phyloP scores from a whole-genome alignment of 2,113 vertebrate genomes.

The Lycaon pictus region DNA sequence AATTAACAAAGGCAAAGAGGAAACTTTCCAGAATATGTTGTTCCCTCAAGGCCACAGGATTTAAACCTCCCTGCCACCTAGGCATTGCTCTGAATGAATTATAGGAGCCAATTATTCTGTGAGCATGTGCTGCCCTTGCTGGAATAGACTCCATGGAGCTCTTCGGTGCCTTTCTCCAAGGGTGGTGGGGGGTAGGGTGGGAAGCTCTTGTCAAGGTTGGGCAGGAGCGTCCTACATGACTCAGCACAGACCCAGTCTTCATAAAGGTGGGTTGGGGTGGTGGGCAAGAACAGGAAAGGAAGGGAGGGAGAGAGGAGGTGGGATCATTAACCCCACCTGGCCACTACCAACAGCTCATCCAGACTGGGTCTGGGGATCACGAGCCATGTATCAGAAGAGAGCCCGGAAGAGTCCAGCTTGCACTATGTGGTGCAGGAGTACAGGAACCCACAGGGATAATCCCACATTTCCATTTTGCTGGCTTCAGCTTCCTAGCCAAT shows the following conservation, averaged over 20 bases:
- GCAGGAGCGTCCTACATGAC: neutral
- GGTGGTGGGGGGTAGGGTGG: neutral
- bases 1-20: conserved; percentile 29
- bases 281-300: neutral
- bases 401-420: neutral
- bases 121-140: neutral
- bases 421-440: rapidly evolving
- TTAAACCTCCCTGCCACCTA: neutral
- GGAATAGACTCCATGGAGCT: neutral
- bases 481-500: conserved; percentile 29
- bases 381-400: neutral
- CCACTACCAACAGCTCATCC: neutral
- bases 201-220: neutral
- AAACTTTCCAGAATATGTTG: neutral
- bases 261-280: no score
- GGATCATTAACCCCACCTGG: neutral
- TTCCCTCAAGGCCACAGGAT: neutral
- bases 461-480: conserved; percentile 44
- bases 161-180: neutral
- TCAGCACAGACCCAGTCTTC: neutral
- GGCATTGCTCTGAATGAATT: conserved; percentile 36
- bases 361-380: neutral
- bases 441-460: neutral
- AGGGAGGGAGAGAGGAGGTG: neutral
- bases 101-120: neutral